Conservation (phyloP, 2,113 vertebrate species). For the Scatophagus argus region DNA sequence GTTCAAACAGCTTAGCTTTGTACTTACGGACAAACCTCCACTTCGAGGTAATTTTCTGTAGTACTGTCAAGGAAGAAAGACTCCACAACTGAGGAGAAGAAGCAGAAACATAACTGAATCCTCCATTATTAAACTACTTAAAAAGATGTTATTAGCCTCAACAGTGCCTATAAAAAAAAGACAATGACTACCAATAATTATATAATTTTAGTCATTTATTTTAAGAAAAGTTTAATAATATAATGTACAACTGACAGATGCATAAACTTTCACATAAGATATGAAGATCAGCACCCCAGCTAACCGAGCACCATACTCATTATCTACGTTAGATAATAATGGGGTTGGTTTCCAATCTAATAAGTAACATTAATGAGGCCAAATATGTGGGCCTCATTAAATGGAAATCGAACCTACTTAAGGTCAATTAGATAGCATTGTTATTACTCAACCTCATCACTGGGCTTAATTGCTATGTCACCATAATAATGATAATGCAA, state of each 20-base stretch:
- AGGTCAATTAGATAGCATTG: conserved; percentile 74
- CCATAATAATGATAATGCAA: conserved; percentile 69
- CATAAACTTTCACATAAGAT: conserved; percentile 34
- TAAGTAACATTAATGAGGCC: conserved; percentile 70
- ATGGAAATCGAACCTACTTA: conserved; percentile 64
- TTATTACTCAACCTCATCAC: conserved; percentile 72
- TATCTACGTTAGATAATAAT: conserved; percentile 60
- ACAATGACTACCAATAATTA: conserved; percentile 33
- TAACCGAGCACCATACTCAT: conserved; percentile 38
- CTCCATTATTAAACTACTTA: conserved; percentile 15
- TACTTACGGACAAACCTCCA: conserved; percentile 96
- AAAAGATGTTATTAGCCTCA: conserved; percentile 20
- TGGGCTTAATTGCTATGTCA: conserved; percentile 69
- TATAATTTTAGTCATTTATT: conserved; percentile 22
- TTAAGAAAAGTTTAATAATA: conserved; percentile 14
- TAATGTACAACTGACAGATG: conserved; percentile 18
- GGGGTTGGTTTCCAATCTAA: conserved; percentile 55
- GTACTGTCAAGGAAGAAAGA: conserved; percentile 91
- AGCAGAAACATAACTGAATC: conserved; percentile 10
- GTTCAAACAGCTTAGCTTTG: neutral
- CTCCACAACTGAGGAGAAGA: conserved; percentile 88
- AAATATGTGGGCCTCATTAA: conserved; percentile 72
- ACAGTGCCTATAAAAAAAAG: neutral
- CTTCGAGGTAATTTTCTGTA: conserved; percentile 91
- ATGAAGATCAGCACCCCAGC: conserved; percentile 8